Percentiles rank a stretch among this genome's conserved stretches.
Evolutionary conservation across 2,113 vertebrate genomes (phyloP).

Genomic region (Ciconia stormi): DNA sequence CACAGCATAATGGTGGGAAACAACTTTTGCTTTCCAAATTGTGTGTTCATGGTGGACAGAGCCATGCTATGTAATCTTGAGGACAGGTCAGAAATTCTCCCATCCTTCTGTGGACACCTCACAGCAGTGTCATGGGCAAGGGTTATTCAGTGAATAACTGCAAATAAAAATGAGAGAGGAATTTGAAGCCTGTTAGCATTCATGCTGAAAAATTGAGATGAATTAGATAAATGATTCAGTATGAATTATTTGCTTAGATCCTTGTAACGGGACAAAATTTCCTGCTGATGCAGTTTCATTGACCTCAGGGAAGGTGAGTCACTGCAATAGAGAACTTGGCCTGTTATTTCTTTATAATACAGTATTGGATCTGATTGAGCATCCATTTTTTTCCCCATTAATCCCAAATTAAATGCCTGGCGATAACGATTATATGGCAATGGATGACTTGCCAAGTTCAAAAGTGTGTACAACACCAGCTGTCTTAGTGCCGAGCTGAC

Average conservation of each 20-base stretch:
- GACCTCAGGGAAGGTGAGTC: conserved; percentile 17
- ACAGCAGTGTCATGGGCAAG: not conserved
- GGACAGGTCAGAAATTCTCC: not conserved
- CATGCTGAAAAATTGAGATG: not conserved
- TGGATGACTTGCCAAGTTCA: not conserved
- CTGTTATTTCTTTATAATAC: not conserved
- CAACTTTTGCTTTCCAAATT: not conserved
- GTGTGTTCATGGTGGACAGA: not conserved
- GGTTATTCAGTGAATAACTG: not conserved
- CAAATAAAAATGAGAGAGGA: not conserved
- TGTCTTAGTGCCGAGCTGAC: not conserved
- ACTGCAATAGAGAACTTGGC: not conserved
- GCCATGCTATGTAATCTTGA: not conserved
- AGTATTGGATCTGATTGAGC: not conserved
- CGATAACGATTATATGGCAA: not conserved
- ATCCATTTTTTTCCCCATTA: not conserved
- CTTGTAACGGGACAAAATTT: not conserved
- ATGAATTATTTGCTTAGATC: conserved; percentile 4
- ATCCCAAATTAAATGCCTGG: conserved; percentile 22
- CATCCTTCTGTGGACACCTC: not conserved
- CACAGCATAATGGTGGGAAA: not conserved
- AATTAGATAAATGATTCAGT: conserved; percentile 17
- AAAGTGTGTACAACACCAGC: not conserved
- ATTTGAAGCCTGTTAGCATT: not conserved
- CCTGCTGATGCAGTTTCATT: not conserved